Conservation (phyloP, 2,797 vertebrate species). For the Poeciliopsis presidionis region DNA sequence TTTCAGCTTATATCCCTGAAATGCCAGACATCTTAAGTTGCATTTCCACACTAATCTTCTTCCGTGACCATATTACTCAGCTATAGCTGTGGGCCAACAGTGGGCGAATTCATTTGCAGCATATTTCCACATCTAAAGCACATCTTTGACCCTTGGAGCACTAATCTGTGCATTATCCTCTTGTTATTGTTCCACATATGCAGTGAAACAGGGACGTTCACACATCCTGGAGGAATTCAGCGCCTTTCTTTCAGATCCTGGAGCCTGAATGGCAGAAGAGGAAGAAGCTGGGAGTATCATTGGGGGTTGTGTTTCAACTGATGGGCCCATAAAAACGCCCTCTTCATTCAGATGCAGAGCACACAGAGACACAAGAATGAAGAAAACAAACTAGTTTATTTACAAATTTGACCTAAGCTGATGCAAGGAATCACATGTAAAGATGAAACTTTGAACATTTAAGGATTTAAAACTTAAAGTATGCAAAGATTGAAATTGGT, state of each 20-base stretch:
- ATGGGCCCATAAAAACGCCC: conserved; percentile 24
- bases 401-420: neutral
- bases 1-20: conserved; percentile 67
- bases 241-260: conserved; percentile 69
- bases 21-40: conserved; percentile 73
- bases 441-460: neutral
- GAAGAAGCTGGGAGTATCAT: conserved; percentile 36
- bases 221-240: conserved; percentile 71
- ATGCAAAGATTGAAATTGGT: neutral
- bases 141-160: conserved; percentile 68
- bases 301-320: conserved; percentile 23
- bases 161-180: conserved; percentile 79
- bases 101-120: conserved; percentile 76
- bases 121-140: conserved; percentile 79
- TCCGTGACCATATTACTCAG: conserved; percentile 66
- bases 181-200: conserved; percentile 75
- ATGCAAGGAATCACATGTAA: neutral
- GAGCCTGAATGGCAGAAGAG: conserved; percentile 56
- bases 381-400: neutral
- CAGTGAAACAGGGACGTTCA: conserved; percentile 70
- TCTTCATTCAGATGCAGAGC: conserved; percentile 33
- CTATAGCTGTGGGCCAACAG: conserved; percentile 70
- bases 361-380: conserved; percentile 19
- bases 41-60: conserved; percentile 74
- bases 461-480: no score